Evolutionary conservation across 2,797 vertebrate genomes (phyloP), one percentile per base, ranked within the genome.

Genomic region (Gymnoscopelus braueri): DNA sequence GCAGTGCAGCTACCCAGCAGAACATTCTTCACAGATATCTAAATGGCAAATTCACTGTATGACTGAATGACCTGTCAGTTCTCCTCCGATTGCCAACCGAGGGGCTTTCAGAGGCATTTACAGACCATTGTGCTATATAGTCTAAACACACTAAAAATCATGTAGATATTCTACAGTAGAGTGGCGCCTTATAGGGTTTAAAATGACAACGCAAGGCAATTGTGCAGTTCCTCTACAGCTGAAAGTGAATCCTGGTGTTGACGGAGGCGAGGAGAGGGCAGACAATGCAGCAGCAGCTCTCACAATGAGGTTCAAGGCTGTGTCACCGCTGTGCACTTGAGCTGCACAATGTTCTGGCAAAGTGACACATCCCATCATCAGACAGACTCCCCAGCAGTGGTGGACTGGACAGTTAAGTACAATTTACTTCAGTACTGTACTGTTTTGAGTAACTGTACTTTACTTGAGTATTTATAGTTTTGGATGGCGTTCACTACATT

Each of bases 301-400:
- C 69, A 88, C 86, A 87, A 86, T 91, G 83, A 71, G 84, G 91
- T 93, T 94, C 93, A 94, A 93, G 93, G 93, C 87, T 90, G 83
- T 87, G 90, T 90, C 88, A 70, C 80, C 23, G 74, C 74, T 78
- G 85, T 86, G 84, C 86, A 88, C 86, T 88, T 90, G 71, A 87
- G 75, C 80, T 74, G 81, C 79, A 94, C 93, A 94, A 93, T 94
- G 82, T 84, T 79, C 80, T 82, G 72, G 77, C 75, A 84, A 94
- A 90, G 80, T 73, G 65, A 86, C 87, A 86, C 84, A 79, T 84
- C 79, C 81, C 80, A 62, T 44, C 39, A 44, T 44, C 64, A 66
- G 65, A 65, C 58, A n/a, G 66, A 67, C 71, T 80, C 65, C 63
- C 64, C 63, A 54, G 60, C 62, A 59, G 10, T 4, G 2, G 8